Conservation (phyloP, 2,888 invertebrate genomes). For the Chorisops tibialis region DNA sequence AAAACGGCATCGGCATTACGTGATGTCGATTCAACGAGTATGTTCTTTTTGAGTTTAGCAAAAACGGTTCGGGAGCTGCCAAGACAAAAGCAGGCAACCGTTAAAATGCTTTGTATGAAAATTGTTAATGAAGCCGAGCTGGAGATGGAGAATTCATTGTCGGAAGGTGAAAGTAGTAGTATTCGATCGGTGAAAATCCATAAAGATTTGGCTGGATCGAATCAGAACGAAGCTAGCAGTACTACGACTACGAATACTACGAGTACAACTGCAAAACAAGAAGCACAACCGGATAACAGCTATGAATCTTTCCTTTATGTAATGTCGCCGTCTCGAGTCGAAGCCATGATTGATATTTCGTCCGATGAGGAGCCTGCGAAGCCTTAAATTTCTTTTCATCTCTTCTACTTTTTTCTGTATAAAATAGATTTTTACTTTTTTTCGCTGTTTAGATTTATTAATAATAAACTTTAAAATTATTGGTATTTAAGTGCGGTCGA, state of each 20-base stretch:
- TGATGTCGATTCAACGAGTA: conserved; percentile 49
- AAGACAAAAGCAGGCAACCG: conserved; percentile 47
- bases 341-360: conserved; percentile 51
- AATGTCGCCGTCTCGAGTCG: conserved; percentile 51
- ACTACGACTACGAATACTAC: too few relatives aligned
- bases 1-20: conserved; percentile 4
- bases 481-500: too few relatives aligned
- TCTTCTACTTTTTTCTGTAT: too few relatives aligned
- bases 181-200: background rate
- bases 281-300: conserved; percentile 34
- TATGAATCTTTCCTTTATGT: conserved; percentile 50
- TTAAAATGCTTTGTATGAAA: conserved; percentile 52
- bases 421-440: too few relatives aligned
- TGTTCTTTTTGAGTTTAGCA: conserved; percentile 49
- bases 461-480: background rate
- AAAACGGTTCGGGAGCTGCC: conserved; percentile 49
- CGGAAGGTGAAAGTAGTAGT: conserved; percentile 20
- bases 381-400: background rate
- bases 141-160: conserved; percentile 43
- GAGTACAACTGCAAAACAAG: background rate
- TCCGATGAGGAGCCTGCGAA: conserved; percentile 43
- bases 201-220: background rate
- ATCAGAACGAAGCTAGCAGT: too few relatives aligned
- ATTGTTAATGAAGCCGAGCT: conserved; percentile 50
- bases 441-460: too few relatives aligned